These are phyloP conservation scores for Parapristionchus giblindavisi DNA, from an alignment of 2,888 invertebrate species.

Conservation along the genomic window DNA sequence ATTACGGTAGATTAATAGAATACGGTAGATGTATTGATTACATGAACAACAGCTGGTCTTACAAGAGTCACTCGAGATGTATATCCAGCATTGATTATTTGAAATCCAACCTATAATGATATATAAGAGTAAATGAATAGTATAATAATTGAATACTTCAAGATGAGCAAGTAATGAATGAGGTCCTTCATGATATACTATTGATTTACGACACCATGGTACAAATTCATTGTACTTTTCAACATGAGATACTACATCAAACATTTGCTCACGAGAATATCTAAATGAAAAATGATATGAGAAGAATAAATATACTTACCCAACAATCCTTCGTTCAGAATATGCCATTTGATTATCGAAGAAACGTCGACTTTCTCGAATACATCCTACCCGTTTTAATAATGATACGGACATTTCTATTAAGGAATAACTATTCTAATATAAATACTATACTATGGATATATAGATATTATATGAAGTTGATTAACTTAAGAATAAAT, in stretches of 20 bases:
- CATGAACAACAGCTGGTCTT: slow-evolving; percentile 61
- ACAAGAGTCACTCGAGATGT: slow-evolving; percentile 62
- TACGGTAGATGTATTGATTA: slow-evolving; percentile 38
- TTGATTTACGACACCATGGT: slow-evolving; percentile 60
- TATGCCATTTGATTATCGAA: slow-evolving; percentile 52
- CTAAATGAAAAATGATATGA: slow-evolving; percentile 39
- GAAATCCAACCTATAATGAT: slow-evolving; percentile 46
- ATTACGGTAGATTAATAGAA: neutral
- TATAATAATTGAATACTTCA: slow-evolving; percentile 39
- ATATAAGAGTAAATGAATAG: neutral
- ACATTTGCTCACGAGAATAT: slow-evolving; percentile 65
- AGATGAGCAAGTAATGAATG: slow-evolving; percentile 36
- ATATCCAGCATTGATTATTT: slow-evolving; percentile 61
- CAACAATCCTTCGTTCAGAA: slow-evolving; percentile 58
- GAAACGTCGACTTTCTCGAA: neutral
- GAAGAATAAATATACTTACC: slow-evolving; percentile 42
- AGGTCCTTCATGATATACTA: slow-evolving; percentile 23
- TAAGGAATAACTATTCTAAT: neutral
- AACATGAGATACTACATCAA: slow-evolving; percentile 61
- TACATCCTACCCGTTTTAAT: slow-evolving; percentile 7
- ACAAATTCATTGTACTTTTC: slow-evolving; percentile 63
- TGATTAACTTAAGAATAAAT: neutral
- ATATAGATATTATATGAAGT: neutral
- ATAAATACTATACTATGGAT: neutral
- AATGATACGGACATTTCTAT: neutral